Percentiles rank a stretch among this genome's conserved stretches.
These are phyloP conservation scores for Rhabdornis inornatus DNA, from an alignment of 2,113 vertebrate species.

Conservation along the genomic window DNA sequence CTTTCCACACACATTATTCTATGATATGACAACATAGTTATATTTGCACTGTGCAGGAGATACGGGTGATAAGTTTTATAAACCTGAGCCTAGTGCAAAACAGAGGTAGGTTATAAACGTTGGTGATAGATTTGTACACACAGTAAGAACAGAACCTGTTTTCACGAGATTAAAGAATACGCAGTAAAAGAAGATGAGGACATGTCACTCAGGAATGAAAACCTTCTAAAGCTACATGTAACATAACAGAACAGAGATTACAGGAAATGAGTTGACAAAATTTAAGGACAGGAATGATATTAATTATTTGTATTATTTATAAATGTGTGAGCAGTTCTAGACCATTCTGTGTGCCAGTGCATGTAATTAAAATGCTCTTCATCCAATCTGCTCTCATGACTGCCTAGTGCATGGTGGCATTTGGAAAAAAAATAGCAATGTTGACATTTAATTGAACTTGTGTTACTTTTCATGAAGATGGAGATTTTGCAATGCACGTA, in stretches of 20 bases:
- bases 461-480: not conserved
- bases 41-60: not conserved
- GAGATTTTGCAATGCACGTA: not conserved
- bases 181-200: not conserved
- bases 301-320: not conserved
- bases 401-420: not conserved
- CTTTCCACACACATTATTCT: not conserved
- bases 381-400: not conserved
- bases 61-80: not conserved
- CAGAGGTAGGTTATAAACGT: not conserved
- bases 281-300: not conserved
- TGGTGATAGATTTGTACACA: not conserved
- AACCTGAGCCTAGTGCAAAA: not conserved
- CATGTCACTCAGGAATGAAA: not conserved
- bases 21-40: not conserved
- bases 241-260: not conserved
- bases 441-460: not conserved
- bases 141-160: not conserved
- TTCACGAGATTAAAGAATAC: not conserved
- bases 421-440: not conserved
- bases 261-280: not conserved
- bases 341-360: not conserved
- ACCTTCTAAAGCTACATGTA: not conserved
- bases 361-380: not conserved
- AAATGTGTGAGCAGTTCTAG: not conserved